Conservation (phyloP, 2,113 vertebrate genomes). For the Thalassarche chlororhynchos region DNA sequence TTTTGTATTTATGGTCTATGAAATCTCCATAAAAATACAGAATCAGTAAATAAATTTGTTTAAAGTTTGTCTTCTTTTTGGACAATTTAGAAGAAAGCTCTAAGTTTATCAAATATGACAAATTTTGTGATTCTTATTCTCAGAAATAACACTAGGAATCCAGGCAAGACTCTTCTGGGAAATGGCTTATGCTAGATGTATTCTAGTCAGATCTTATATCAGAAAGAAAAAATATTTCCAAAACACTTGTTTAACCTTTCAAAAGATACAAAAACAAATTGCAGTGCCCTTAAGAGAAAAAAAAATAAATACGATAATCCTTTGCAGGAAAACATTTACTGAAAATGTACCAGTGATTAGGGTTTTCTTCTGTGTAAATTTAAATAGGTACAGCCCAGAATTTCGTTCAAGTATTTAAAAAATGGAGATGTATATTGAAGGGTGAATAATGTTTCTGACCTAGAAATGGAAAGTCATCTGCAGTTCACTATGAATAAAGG, state of each 20-base stretch:
- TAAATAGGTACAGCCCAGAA: not conserved
- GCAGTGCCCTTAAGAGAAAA: not conserved
- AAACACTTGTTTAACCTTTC: not conserved
- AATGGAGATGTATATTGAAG: not conserved
- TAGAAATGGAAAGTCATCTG: conserved; percentile 23
- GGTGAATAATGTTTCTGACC: conserved; percentile 37
- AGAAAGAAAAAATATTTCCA: not conserved
- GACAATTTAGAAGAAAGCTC: not conserved
- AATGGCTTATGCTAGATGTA: not conserved
- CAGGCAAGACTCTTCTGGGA: not conserved
- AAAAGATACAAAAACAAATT: not conserved
- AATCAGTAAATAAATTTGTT: not conserved
- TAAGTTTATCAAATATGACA: not conserved
- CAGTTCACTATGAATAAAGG: conserved; percentile 8
- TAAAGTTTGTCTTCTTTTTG: not conserved
- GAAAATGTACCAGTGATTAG: not conserved
- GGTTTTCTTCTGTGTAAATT: not conserved
- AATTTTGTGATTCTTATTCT: not conserved
- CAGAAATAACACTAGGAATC: not conserved
- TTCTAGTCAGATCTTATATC: not conserved
- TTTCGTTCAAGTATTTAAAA: conserved; percentile 1
- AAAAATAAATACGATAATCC: not conserved
- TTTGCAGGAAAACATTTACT: not conserved
- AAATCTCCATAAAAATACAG: not conserved
- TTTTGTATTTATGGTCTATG: not conserved